These are phyloP conservation scores for Bombus picipes DNA, from an alignment of 1,140 invertebrate species.

Conservation along the genomic window DNA sequence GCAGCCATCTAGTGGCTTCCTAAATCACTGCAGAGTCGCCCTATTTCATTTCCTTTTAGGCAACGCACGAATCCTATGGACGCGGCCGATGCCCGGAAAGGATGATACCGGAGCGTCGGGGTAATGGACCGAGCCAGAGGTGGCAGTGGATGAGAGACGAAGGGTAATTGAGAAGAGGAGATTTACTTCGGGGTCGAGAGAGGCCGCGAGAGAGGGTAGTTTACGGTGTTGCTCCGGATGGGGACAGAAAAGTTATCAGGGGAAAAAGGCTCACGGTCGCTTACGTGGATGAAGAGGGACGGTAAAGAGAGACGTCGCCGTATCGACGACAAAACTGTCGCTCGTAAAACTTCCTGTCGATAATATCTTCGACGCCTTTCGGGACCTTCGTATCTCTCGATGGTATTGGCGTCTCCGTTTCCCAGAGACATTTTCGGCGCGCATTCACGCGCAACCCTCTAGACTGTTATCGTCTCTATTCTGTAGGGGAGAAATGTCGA, in stretches of 20 bases:
- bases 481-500: neutral
- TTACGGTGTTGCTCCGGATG: slow-evolving; percentile 65
- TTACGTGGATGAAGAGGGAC: slow-evolving; percentile 20
- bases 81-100: slow-evolving; percentile 53
- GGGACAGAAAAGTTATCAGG: slow-evolving; percentile 57
- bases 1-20: neutral
- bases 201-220: slow-evolving; percentile 64
- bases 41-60: slow-evolving; percentile 51
- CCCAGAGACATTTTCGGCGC: neutral
- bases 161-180: slow-evolving; percentile 82
- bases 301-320: slow-evolving; percentile 16
- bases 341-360: slow-evolving; percentile 66
- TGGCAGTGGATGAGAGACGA: slow-evolving; percentile 62
- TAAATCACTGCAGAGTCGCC: slow-evolving; percentile 27
- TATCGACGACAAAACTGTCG: slow-evolving; percentile 63
- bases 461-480: slow-evolving; percentile 2
- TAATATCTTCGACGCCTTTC: slow-evolving; percentile 43
- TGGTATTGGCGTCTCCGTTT: slow-evolving; percentile 13
- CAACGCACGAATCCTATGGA: slow-evolving; percentile 54
- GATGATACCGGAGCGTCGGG: slow-evolving; percentile 55
- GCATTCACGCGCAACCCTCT: neutral
- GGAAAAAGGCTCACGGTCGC: slow-evolving; percentile 38
- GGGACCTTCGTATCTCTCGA: neutral
- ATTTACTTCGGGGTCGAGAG: slow-evolving; percentile 77
- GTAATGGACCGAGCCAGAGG: slow-evolving; percentile 67